phyloP scores from a whole-genome alignment of 1,140 invertebrate species.

The Aphaenogaster rudis region DNA sequence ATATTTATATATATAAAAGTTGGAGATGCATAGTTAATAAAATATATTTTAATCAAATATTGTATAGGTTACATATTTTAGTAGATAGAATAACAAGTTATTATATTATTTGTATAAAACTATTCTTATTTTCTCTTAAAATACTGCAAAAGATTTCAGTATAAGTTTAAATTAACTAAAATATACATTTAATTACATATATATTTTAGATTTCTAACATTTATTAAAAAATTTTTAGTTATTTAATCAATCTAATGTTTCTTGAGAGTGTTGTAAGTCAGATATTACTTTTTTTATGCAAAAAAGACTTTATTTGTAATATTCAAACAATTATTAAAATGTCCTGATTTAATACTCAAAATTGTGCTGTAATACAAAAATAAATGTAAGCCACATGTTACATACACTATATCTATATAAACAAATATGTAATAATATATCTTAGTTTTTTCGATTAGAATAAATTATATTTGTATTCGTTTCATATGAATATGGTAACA shows the following conservation, averaged over 20 bases:
- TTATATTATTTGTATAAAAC: neutral
- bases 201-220: neutral
- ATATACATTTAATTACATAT: neutral
- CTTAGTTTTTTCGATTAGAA: neutral
- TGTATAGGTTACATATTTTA: constrained; percentile 2
- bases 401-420: neutral
- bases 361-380: constrained; percentile 14
- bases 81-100: neutral
- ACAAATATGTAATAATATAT: constrained; percentile 14
- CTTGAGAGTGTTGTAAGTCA: neutral
- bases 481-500: neutral
- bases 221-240: constrained; percentile 18
- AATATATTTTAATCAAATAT: constrained; percentile 59
- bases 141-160: neutral
- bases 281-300: neutral
- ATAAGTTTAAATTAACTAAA: neutral
- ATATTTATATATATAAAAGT: constrained; percentile 37
- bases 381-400: constrained; percentile 3
- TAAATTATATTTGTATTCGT: neutral
- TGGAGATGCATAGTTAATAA: constrained; percentile 44
- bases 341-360: constrained; percentile 18
- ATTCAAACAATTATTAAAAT: constrained; percentile 9
- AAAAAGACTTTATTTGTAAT: neutral
- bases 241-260: neutral
- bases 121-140: constrained; percentile 8